Evolutionary conservation across 2,888 invertebrate species (phyloP).

Genomic region (Sinotaia quadrata): DNA sequence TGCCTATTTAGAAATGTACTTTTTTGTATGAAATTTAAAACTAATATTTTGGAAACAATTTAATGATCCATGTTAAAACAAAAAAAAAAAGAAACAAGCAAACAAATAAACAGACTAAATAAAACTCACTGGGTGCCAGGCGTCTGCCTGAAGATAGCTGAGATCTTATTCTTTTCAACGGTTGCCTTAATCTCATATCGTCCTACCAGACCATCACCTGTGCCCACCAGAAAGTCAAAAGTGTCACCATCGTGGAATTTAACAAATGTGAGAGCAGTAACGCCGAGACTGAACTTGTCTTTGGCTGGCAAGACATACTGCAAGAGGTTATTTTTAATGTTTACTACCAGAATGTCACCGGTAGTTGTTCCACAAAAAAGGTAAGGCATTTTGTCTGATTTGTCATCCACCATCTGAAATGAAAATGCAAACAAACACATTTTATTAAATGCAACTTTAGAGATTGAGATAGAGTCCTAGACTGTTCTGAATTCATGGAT

Average conservation of each 20-base stretch:
- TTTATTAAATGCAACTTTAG: too few species aligned
- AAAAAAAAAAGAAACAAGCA: too few species aligned
- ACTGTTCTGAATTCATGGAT: too few species aligned
- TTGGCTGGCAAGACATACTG: slow-evolving; percentile 66
- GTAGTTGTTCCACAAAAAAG: slow-evolving; percentile 89
- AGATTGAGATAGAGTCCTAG: too few species aligned
- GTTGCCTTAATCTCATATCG: slow-evolving; percentile 36
- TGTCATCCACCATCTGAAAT: slow-evolving; percentile 73
- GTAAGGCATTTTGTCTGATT: slow-evolving; percentile 79
- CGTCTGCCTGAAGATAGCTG: slow-evolving; percentile 36
- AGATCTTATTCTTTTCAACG: slow-evolving; percentile 34
- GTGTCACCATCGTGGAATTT: slow-evolving; percentile 40
- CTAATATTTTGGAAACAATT: too few species aligned
- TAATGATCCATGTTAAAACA: too few species aligned
- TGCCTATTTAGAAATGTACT: too few species aligned
- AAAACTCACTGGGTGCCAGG: slow-evolving; percentile 23
- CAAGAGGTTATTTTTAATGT: slow-evolving; percentile 63
- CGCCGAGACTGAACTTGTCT: slow-evolving; percentile 67
- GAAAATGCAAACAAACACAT: too few species aligned
- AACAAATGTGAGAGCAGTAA: slow-evolving; percentile 69
- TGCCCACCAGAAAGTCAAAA: slow-evolving; percentile 79
- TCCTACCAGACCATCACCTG: slow-evolving; percentile 85
- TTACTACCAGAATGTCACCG: slow-evolving; percentile 79
- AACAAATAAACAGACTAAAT: not conserved
- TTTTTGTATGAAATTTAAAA: too few species aligned